These are phyloP conservation scores for Pseudococcus longispinus DNA, from an alignment of 2,888 invertebrate genomes.

Conservation along the genomic window DNA sequence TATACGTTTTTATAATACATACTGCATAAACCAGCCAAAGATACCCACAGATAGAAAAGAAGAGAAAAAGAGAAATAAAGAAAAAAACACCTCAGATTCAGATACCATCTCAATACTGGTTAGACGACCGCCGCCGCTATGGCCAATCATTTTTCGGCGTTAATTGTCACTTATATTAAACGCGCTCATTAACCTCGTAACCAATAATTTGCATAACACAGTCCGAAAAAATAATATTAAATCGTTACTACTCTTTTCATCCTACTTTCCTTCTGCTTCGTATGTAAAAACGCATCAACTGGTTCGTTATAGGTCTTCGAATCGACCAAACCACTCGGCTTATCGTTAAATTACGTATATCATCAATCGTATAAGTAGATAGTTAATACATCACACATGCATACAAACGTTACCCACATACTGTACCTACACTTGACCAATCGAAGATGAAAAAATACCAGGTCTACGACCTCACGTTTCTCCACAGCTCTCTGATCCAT, in stretches of 20 bases:
- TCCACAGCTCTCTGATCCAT: background rate
- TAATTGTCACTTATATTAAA: constrained; percentile 19
- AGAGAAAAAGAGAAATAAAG: background rate
- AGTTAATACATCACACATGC: background rate
- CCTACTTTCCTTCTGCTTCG: background rate
- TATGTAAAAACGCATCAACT: background rate
- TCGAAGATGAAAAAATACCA: background rate
- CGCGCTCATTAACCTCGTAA: constrained; percentile 23
- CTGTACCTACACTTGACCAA: no score
- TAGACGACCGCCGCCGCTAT: background rate
- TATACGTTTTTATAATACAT: background rate
- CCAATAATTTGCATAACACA: background rate
- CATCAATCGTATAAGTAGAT: background rate
- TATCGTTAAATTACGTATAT: background rate
- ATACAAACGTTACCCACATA: background rate
- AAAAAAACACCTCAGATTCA: background rate
- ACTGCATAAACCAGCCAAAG: background rate
- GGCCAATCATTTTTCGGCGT: background rate
- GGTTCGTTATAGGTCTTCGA: no score
- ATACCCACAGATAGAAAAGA: background rate
- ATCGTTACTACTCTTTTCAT: background rate
- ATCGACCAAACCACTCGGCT: background rate
- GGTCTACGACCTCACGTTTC: background rate
- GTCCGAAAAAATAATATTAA: background rate
- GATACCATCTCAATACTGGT: background rate